Evolutionary conservation across 2,797 vertebrate genomes (phyloP).

Genomic region (Brachyalestes nurse): DNA sequence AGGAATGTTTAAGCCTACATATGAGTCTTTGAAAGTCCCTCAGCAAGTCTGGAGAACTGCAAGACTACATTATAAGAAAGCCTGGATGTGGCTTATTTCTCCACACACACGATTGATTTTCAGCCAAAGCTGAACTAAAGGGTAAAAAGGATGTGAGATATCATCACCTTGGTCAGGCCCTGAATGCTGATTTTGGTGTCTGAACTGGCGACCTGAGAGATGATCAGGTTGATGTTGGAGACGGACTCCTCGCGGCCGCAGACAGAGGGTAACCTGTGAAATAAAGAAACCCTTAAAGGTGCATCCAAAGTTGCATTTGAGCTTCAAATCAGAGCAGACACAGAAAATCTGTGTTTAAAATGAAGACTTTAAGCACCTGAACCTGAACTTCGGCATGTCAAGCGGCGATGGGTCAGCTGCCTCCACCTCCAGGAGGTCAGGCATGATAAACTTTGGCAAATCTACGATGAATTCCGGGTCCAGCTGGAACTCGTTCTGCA

Average conservation of each 20-base stretch:
- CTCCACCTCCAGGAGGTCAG: constrained; percentile 86
- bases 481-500: constrained; percentile 85
- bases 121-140: no score
- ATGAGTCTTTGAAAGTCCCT: no score
- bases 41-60: no score
- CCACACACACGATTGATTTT: no score
- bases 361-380: not conserved
- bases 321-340: no score
- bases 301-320: not conserved
- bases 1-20: no score
- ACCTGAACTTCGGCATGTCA: constrained; percentile 5
- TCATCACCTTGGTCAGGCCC: constrained; percentile 95
- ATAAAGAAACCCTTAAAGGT: not conserved
- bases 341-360: not conserved
- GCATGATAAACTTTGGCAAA: constrained; percentile 11
- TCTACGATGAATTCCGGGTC: constrained; percentile 98
- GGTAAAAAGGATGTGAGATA: no score
- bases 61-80: no score
- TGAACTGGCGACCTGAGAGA: constrained; percentile 95
- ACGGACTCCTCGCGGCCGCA: constrained; percentile 89
- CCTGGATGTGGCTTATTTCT: no score
- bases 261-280: constrained; percentile 85
- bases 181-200: constrained; percentile 95
- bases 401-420: not conserved
- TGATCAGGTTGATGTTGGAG: constrained; percentile 96